A percentile compares a stretch with the other conserved stretches of the same genome.
phyloP scores from a whole-genome alignment of 2,113 vertebrate species.

The Dolichallabes microphthalmus region DNA sequence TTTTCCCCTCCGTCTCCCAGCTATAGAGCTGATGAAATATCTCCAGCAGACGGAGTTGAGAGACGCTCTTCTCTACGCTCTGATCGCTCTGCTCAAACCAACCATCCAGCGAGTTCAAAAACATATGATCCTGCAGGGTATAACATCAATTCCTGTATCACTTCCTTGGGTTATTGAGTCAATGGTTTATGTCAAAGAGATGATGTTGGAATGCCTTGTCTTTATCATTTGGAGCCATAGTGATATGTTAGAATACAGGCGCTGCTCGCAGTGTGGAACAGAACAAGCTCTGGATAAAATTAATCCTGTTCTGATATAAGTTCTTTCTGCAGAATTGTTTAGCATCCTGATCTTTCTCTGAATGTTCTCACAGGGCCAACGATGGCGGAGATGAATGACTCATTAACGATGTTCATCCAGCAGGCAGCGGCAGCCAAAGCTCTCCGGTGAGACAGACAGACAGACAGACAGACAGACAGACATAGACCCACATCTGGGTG shows the following conservation, averaged over 20 bases:
- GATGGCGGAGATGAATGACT: constrained; percentile 51
- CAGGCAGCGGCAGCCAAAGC: constrained; percentile 78
- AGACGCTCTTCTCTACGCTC: constrained; percentile 66
- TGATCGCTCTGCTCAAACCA: constrained; percentile 74
- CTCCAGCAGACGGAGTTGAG: constrained; percentile 69
- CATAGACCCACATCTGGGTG: too few species aligned
- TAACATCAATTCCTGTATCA: constrained; percentile 3
- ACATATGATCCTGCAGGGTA: constrained; percentile 57
- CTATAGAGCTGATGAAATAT: too few species aligned
- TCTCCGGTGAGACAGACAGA: constrained; percentile 33
- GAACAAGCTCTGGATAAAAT: background rate
- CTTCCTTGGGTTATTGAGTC: background rate
- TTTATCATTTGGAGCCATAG: background rate
- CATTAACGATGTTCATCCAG: constrained; percentile 69
- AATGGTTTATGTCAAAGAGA: background rate
- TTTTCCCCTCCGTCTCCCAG: constrained; percentile 56
- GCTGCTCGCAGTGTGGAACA: background rate
- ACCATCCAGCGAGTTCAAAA: constrained; percentile 46
- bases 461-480: background rate
- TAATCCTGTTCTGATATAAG: background rate
- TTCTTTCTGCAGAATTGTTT: background rate
- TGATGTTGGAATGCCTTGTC: too few species aligned
- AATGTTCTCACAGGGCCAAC: constrained; percentile 53
- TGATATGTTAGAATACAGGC: background rate
- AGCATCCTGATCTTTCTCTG: background rate